Percentiles rank a stretch among this genome's conserved stretches.
These are phyloP conservation scores for Drosophila prosaltans DNA, from an alignment of 1,140 invertebrate genomes.

Conservation along the genomic window DNA sequence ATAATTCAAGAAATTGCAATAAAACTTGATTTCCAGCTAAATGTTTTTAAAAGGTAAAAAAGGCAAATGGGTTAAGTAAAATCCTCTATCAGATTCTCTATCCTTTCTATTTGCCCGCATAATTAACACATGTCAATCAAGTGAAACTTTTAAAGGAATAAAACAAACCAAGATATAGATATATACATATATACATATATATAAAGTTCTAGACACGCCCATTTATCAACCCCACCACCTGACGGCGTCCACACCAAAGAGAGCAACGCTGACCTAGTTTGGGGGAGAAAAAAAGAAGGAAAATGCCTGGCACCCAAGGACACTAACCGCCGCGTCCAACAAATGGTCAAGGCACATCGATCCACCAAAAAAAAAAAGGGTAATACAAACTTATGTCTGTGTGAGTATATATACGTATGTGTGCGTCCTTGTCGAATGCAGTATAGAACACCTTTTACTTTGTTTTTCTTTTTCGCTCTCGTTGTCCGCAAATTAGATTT, in stretches of 20 bases:
- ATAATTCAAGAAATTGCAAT: too few species aligned
- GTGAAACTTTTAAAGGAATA: not conserved
- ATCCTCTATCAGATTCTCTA: not conserved
- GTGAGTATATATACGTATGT: not conserved
- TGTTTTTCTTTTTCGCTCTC: slow-evolving; percentile 23
- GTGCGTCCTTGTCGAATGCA: slow-evolving; percentile 21
- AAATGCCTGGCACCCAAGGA: slow-evolving; percentile 44
- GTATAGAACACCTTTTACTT: slow-evolving; percentile 24
- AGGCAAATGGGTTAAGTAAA: not conserved
- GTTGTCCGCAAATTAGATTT: slow-evolving; percentile 13
- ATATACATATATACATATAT: too few species aligned
- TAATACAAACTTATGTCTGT: not conserved
- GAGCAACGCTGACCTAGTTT: slow-evolving; percentile 50
- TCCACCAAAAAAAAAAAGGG: slow-evolving; percentile 6
- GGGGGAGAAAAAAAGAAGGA: slow-evolving; percentile 28
- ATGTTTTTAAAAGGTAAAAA: too few species aligned
- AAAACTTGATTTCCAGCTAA: too few species aligned
- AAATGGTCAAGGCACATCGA: slow-evolving; percentile 61
- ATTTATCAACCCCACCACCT: not conserved
- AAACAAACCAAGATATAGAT: not conserved
- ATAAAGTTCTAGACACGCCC: not conserved
- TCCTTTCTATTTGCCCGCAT: not conserved
- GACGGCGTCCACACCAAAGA: not conserved
- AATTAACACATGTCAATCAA: not conserved
- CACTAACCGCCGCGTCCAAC: slow-evolving; percentile 36